Percentiles rank a stretch among this genome's conserved stretches.
Conservation (phyloP, 2,113 vertebrate species). For the Antechinus flavipes region DNA sequence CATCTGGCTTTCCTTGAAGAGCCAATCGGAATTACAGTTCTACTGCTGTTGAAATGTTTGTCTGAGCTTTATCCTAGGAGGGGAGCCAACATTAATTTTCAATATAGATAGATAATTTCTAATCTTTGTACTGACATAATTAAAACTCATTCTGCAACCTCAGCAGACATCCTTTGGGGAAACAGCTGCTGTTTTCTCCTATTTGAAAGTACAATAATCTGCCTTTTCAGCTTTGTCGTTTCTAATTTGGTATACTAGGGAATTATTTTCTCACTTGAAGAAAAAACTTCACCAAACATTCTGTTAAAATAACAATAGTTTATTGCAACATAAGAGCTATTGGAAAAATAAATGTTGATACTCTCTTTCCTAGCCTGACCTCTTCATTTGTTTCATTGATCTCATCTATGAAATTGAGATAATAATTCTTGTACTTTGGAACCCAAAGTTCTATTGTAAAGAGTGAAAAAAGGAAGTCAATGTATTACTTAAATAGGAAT, state of each 20-base stretch:
- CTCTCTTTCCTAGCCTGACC: background rate
- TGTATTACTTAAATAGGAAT: too few relatives aligned
- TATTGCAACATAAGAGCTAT: background rate
- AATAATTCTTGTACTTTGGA: background rate
- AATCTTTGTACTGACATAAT: conserved; percentile 8
- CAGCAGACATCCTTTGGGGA: background rate
- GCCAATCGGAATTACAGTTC: background rate
- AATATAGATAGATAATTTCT: background rate
- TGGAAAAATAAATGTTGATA: background rate
- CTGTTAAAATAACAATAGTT: background rate
- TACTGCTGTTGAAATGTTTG: background rate
- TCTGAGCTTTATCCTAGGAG: background rate
- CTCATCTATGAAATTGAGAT: background rate
- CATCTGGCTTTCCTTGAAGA: background rate
- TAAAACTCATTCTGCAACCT: background rate
- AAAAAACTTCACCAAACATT: background rate
- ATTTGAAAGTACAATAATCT: background rate
- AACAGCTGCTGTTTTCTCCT: background rate
- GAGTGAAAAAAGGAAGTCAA: too few relatives aligned
- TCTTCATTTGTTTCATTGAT: background rate
- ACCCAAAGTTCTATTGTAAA: too few relatives aligned
- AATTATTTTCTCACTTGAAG: background rate
- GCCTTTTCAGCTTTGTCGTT: background rate
- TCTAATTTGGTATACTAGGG: background rate
- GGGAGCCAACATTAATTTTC: fast-evolving